Percentiles rank a stretch among this genome's conserved stretches.
phyloP scores from a whole-genome alignment of 2,113 vertebrate genomes.

The Pan troglodytes region NHGRI_mPanTro3-v2.1_pri NC_072411.2:86145001-86145500 shows the following conservation, averaged over 20 bases:
- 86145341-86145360: neutral
- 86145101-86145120: slow-evolving; percentile 10
- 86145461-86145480: neutral
- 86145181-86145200: too few relatives aligned
- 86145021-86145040: neutral
- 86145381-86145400: slow-evolving; percentile 14
- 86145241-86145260: neutral
- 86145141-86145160: neutral
- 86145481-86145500: slow-evolving; percentile 15
- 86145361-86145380: neutral
- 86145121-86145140: neutral
- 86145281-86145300: neutral
- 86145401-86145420: slow-evolving; percentile 1
- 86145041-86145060: neutral
- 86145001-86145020: neutral
- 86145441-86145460: slow-evolving; percentile 20
- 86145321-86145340: neutral
- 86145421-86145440: neutral
- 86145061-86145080: neutral
- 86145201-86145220: neutral
- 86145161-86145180: neutral
- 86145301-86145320: neutral
- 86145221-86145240: neutral
- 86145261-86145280: neutral
- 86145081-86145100: neutral